Evolutionary conservation across 2,113 vertebrate genomes (phyloP), one percentile per base, ranked within the genome.

Genomic region (Archilochus colubris): DNA sequence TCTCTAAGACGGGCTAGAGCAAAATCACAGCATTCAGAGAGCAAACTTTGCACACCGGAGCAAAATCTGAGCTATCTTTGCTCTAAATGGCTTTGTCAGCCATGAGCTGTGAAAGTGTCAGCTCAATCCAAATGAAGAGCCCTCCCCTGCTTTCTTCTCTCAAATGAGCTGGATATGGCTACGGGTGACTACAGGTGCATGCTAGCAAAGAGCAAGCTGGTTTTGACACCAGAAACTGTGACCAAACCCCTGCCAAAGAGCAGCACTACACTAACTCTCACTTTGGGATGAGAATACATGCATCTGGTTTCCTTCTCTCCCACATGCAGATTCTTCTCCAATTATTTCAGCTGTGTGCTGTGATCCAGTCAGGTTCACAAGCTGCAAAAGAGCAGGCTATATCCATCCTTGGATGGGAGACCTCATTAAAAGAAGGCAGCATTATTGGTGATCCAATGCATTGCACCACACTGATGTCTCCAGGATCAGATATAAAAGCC

Each of bases 1-100:
- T 91, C 94, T 88, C 73, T 91, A 59, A 84, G 82, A 97, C 75
- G 27, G 64, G 94, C 82, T 91, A 70, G 84, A 96, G 94, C 94
- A 96, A 48, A 97, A 97, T 75, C 68, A 48, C 91, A 91, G 83
- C 31, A 24, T 94, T 88, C 82, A 48, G 86, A 95, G 86, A 66
- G 92, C 79, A 96, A 84, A 38, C 89, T 95, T 38, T 0, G 0
- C 46, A 64, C 55, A 24, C n/a, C 4, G 14, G 86, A 88, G 83
- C 69, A 89, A 91, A 91, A 91, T 61, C 79, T 75, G 93, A 93
- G 68, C 94, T 89, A 61, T 63, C 68, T 80, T 75, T 59, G 72
- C 63, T 58, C 53, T 69, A 76, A 55, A 36, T 23, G 93, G 43
- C 79, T 95, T 70, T 83, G 66, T 78, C 69, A 80, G 82, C n/a